Conservation (phyloP, 2,888 invertebrate genomes). For the Melinaea marsaeus region DNA sequence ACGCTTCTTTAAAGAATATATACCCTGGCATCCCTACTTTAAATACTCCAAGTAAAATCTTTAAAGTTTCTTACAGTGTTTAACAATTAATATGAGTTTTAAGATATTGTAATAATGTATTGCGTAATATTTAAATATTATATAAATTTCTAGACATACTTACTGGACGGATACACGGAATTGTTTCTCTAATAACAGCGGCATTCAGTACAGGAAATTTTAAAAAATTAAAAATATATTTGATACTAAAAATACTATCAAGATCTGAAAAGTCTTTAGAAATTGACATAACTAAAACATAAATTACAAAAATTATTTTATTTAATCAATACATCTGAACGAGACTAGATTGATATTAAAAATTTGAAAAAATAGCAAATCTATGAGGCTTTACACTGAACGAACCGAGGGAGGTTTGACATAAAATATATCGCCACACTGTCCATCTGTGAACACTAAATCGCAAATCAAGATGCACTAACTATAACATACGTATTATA, state of each 20-base stretch:
- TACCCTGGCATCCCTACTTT: too few relatives aligned
- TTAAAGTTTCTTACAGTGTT: too few relatives aligned
- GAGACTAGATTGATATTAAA: constrained; percentile 52
- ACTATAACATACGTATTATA: not conserved
- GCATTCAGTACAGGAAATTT: constrained; percentile 53
- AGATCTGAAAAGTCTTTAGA: constrained; percentile 56
- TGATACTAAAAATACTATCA: constrained; percentile 36
- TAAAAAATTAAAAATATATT: constrained; percentile 29
- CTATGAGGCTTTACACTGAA: constrained; percentile 46
- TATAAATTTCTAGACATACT: constrained; percentile 37
- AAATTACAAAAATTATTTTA: constrained; percentile 42
- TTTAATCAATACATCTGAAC: constrained; percentile 40
- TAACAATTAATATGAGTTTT: too few relatives aligned
- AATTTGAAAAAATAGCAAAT: constrained; percentile 51
- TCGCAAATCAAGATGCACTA: not conserved
- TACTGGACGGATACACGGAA: constrained; percentile 53
- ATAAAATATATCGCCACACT: not conserved
- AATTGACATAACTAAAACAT: constrained; percentile 64
- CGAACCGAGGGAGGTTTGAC: not conserved
- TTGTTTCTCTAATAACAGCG: constrained; percentile 47
- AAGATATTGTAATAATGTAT: not conserved
- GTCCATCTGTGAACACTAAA: constrained; percentile 1
- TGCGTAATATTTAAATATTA: not conserved
- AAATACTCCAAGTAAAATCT: too few relatives aligned
- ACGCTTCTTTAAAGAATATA: too few relatives aligned